Evolutionary conservation across 2,113 vertebrate species (phyloP).

Genomic region (Pteronura brasiliensis): DNA sequence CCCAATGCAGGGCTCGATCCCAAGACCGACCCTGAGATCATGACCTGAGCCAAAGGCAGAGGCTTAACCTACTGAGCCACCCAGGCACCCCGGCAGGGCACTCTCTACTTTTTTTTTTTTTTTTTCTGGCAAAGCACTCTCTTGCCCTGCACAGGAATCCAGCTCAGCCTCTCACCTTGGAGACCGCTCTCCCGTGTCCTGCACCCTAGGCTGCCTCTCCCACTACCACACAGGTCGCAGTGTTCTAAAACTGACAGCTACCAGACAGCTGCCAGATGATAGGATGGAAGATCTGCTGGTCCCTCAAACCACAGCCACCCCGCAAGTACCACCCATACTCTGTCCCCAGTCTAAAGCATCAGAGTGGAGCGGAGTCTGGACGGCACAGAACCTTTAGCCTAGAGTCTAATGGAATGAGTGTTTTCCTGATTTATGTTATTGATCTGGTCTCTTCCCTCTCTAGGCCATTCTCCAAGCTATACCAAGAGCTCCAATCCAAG

Average conservation of each 20-base stretch:
- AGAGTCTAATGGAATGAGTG: background rate
- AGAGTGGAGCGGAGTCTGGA: background rate
- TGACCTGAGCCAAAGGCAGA: too few relatives aligned
- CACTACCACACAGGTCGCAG: accelerated
- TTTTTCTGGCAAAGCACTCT: accelerated
- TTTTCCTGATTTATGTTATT: too few relatives aligned
- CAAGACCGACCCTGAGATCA: too few relatives aligned
- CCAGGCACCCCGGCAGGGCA: too few relatives aligned
- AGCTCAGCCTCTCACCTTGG: background rate
- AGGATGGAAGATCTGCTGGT: background rate
- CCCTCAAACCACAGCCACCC: background rate
- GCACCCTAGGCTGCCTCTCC: background rate
- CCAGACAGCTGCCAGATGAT: background rate
- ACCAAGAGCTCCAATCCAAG: background rate
- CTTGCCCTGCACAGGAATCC: background rate
- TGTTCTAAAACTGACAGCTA: background rate
- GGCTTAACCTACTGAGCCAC: too few relatives aligned
- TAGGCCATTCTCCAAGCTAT: background rate
- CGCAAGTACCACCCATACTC: background rate
- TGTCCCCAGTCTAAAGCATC: too few relatives aligned
- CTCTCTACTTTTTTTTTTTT: background rate
- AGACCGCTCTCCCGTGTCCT: background rate
- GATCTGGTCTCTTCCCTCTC: background rate
- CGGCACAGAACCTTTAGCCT: background rate
- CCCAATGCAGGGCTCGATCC: too few relatives aligned